phyloP scores from a whole-genome alignment of 2,113 vertebrate species.

The Edolisoma coerulescens region DNA sequence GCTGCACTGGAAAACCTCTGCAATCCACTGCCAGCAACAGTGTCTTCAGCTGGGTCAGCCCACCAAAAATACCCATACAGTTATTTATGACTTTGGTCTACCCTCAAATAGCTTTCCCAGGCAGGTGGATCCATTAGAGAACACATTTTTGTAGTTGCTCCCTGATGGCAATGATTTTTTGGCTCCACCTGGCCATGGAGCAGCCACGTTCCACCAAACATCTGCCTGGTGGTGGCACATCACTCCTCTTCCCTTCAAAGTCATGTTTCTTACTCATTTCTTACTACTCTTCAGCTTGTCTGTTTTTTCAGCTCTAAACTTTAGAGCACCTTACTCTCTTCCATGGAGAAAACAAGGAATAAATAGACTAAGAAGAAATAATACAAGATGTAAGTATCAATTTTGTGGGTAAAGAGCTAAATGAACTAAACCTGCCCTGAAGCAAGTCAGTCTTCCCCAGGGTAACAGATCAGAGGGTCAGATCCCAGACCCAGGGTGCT shows the following conservation, averaged over 20 bases:
- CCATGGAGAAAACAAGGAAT: background rate
- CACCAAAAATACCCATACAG: background rate
- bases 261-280: background rate
- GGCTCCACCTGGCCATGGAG: fast-evolving
- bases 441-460: background rate
- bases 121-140: background rate
- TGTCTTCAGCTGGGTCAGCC: background rate
- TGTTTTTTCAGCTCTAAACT: background rate
- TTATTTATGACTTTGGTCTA: background rate
- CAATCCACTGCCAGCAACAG: background rate
- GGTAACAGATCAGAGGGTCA: background rate
- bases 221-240: background rate
- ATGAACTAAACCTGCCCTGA: background rate
- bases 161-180: background rate
- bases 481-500: background rate
- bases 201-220: background rate
- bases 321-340: background rate
- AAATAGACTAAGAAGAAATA: background rate
- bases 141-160: background rate
- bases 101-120: background rate
- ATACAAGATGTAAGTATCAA: background rate
- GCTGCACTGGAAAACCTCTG: background rate
- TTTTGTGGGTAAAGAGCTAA: background rate
- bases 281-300: background rate
- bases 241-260: background rate